A percentile compares a stretch with the other conserved stretches of the same genome.
phyloP scores from a whole-genome alignment of 2,888 invertebrate genomes.

The Standfussiana lucernea region DNA sequence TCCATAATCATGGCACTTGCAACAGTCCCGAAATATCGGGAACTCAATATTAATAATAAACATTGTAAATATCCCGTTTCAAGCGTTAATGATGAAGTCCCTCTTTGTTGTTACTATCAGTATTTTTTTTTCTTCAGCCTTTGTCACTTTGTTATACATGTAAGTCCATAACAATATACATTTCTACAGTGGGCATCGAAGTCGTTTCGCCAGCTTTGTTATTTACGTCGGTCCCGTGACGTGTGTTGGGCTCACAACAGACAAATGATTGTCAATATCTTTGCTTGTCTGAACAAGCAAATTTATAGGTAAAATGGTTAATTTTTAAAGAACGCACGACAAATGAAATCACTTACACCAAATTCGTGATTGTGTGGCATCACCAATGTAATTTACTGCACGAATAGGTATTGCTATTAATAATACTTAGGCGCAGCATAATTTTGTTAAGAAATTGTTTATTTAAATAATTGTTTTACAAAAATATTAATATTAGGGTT shows the following conservation, averaged over 20 bases:
- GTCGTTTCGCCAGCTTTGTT: neutral
- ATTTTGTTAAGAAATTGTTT: too few species aligned
- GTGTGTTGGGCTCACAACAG: neutral
- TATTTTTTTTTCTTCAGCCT: neutral
- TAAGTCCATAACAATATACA: neutral
- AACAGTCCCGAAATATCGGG: neutral
- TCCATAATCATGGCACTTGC: neutral
- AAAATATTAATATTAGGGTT: too few species aligned
- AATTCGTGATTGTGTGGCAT: neutral
- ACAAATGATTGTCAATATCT: constrained; percentile 2
- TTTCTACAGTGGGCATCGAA: neutral
- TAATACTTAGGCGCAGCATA: constrained; percentile 19
- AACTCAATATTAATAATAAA: neutral
- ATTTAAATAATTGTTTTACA: too few species aligned
- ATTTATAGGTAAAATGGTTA: neutral
- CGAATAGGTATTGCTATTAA: constrained; percentile 15
- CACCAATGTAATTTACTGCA: neutral
- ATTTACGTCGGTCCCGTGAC: neutral
- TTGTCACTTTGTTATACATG: neutral
- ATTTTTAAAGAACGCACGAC: neutral
- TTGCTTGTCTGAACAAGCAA: neutral
- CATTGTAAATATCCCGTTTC: neutral
- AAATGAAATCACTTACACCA: neutral
- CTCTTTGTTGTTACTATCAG: neutral
- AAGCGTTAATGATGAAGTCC: neutral